phyloP scores from a whole-genome alignment of 2,888 invertebrate genomes.

The Cistogaster globosa region DNA sequence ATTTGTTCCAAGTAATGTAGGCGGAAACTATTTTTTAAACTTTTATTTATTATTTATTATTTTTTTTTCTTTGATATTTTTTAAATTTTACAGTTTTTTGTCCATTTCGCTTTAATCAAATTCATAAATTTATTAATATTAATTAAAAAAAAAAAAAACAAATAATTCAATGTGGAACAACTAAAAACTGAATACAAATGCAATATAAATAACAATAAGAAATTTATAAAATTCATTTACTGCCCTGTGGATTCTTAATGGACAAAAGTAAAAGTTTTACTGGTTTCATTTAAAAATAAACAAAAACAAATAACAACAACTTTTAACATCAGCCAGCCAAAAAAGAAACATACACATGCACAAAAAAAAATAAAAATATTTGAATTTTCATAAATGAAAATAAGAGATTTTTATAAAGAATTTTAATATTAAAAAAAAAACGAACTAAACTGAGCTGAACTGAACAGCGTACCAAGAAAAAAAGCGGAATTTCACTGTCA shows the following conservation, averaged over 20 bases:
- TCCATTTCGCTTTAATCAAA: too few species aligned
- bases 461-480: neutral
- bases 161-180: too few species aligned
- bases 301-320: neutral
- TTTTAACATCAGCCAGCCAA: too few species aligned
- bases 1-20: too few species aligned
- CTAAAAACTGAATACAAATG: too few species aligned
- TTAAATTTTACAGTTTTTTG: too few species aligned
- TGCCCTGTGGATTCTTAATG: slow-evolving; percentile 26
- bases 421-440: slow-evolving; percentile 17
- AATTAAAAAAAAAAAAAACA: too few species aligned
- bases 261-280: slow-evolving; percentile 60
- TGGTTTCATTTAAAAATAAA: slow-evolving; percentile 3
- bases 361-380: slow-evolving; percentile 25
- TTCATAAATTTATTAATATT: too few species aligned
- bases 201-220: neutral
- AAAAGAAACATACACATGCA: neutral
- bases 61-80: too few species aligned
- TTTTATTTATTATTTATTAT: too few species aligned
- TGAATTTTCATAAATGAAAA: slow-evolving; percentile 25
- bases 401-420: slow-evolving; percentile 35
- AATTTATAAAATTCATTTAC: slow-evolving; percentile 43
- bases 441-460: neutral
- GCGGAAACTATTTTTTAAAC: too few species aligned
- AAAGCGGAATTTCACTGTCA: slow-evolving; percentile 65